Conservation (phyloP, 2,888 invertebrate species). For the Pollenia amentaria region DNA sequence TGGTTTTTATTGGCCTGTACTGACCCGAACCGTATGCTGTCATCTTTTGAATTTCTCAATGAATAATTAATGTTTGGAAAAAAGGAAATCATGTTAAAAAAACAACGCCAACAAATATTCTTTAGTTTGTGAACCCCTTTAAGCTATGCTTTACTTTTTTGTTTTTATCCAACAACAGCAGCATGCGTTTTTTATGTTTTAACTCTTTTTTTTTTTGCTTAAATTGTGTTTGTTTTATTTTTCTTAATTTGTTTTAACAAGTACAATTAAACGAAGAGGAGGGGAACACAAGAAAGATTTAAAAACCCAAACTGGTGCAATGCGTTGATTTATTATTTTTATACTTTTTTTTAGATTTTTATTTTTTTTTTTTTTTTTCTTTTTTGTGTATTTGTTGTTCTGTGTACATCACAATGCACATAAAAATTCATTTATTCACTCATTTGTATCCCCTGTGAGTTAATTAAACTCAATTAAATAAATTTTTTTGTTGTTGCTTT, state of each 20-base stretch:
- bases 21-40: conserved; percentile 57
- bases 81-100: conserved; percentile 41
- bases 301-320: conserved; percentile 59
- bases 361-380: conserved; percentile 16
- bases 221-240: conserved; percentile 47
- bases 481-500: conserved; percentile 76
- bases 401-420: conserved; percentile 57
- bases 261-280: conserved; percentile 13
- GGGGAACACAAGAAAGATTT: not conserved
- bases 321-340: conserved; percentile 60
- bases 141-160: conserved; percentile 54
- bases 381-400: conserved; percentile 10
- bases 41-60: conserved; percentile 73
- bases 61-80: conserved; percentile 67
- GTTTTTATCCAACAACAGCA: not conserved
- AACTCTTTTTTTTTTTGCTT: conserved; percentile 12
- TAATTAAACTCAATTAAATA: conserved; percentile 84
- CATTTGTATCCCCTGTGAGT: conserved; percentile 80
- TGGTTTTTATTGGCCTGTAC: conserved; percentile 43
- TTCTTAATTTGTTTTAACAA: conserved; percentile 43
- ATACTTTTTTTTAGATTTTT: conserved; percentile 31
- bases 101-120: conserved; percentile 57
- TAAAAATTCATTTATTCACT: conserved; percentile 51
- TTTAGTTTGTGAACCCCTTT: conserved; percentile 55
- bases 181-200: conserved; percentile 42